Conservation (phyloP, 2,113 vertebrate genomes). For the Pygoscelis antarcticus region DNA sequence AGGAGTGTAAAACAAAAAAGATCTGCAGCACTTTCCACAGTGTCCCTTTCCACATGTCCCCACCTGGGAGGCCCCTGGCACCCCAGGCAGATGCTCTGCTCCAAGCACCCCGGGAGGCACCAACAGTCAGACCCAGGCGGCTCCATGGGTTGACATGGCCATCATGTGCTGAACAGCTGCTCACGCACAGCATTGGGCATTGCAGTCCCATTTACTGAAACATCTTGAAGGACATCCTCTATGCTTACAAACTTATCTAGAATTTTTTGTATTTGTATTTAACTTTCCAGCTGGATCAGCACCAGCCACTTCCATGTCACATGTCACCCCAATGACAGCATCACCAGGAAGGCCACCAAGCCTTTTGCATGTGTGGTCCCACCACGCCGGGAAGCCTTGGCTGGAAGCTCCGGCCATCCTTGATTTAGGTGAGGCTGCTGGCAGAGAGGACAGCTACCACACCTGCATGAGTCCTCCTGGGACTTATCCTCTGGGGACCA, state of each 20-base stretch:
- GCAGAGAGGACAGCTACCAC: rapidly evolving
- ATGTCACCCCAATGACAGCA: neutral
- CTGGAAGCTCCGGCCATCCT: neutral
- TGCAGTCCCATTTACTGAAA: neutral
- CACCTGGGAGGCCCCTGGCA: rapidly evolving
- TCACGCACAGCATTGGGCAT: neutral
- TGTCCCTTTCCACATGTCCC: rapidly evolving
- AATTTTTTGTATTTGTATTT: neutral
- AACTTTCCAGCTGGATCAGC: neutral
- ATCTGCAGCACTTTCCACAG: neutral
- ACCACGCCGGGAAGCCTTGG: rapidly evolving
- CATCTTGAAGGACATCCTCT: neutral
- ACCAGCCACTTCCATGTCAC: neutral
- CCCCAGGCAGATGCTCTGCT: rapidly evolving
- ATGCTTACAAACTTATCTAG: neutral
- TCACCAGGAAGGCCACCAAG: neutral
- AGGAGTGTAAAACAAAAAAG: neutral
- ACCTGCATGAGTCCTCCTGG: neutral
- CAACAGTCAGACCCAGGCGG: rapidly evolving
- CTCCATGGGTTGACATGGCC: neutral
- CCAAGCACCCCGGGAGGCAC: rapidly evolving
- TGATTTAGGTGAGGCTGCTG: neutral
- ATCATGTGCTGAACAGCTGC: neutral
- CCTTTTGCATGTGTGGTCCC: neutral
- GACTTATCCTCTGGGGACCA: neutral